These are phyloP conservation scores for Pseudopodoces humilis DNA, from an alignment of 2,113 vertebrate species.

Conservation along the genomic window DNA sequence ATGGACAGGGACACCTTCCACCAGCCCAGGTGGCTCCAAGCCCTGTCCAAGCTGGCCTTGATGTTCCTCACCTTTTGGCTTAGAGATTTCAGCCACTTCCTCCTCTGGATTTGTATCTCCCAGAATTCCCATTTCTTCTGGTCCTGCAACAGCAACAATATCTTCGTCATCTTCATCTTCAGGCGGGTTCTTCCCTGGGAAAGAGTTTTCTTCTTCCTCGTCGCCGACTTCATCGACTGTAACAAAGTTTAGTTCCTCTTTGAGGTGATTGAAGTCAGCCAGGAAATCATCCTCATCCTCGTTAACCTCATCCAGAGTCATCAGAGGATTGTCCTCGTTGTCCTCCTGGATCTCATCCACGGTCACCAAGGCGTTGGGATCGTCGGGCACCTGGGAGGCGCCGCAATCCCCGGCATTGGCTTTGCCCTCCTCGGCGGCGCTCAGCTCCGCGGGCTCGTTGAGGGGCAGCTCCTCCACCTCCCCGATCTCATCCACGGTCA, in stretches of 20 bases:
- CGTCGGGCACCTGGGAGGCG: slow-evolving; percentile 65
- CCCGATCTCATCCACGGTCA: slow-evolving; percentile 77
- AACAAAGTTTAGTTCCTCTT: slow-evolving; percentile 81
- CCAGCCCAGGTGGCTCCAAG: background rate
- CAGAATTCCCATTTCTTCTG: slow-evolving; percentile 30
- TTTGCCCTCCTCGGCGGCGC: background rate
- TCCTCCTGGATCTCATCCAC: slow-evolving; percentile 75
- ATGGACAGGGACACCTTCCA: background rate
- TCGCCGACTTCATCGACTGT: slow-evolving; percentile 86
- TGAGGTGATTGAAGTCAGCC: slow-evolving; percentile 74
- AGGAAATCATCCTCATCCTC: slow-evolving; percentile 77
- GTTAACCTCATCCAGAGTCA: slow-evolving; percentile 76
- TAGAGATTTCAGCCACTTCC: background rate
- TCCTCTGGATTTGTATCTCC: background rate
- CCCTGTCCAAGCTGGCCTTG: background rate
- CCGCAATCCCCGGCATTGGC: background rate
- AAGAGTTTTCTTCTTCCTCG: slow-evolving; percentile 35
- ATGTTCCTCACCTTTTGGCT: background rate
- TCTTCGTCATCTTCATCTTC: background rate
- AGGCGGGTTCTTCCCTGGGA: fast-evolving
- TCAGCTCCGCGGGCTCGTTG: slow-evolving; percentile 21
- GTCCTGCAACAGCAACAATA: background rate
- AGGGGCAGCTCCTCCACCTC: slow-evolving; percentile 77
- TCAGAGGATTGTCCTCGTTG: slow-evolving; percentile 65
- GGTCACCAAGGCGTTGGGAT: slow-evolving; percentile 65